A percentile compares a stretch with the other conserved stretches of the same genome.
Conservation (phyloP, 2,113 vertebrate genomes). For the Plectropomus leopardus region DNA sequence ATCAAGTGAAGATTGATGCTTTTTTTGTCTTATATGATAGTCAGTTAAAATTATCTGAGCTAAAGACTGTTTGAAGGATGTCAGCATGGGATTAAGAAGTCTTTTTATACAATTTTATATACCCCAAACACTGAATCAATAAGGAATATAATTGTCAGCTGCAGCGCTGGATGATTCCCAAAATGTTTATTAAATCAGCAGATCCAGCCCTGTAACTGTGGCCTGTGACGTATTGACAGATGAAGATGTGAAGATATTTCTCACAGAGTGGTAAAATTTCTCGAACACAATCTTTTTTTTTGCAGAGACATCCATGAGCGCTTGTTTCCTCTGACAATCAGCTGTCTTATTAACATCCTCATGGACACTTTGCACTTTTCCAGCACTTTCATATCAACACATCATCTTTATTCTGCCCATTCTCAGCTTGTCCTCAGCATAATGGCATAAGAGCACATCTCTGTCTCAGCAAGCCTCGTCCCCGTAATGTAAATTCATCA, state of each 20-base stretch:
- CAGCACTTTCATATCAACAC: constrained; percentile 16
- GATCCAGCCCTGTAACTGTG: neutral
- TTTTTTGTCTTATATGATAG: neutral
- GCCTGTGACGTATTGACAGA: neutral
- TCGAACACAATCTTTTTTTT: neutral
- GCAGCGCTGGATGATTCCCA: neutral
- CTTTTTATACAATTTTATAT: neutral
- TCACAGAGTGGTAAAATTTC: constrained; percentile 8
- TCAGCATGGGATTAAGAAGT: neutral
- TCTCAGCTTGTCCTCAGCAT: constrained; percentile 13
- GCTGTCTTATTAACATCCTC: constrained; percentile 8
- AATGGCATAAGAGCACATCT: constrained; percentile 17
- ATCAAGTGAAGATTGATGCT: neutral
- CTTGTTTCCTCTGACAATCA: constrained; percentile 8
- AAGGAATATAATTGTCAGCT: neutral
- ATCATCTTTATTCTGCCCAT: constrained; percentile 32
- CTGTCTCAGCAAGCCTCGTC: constrained; percentile 13
- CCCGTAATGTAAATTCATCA: constrained; percentile 52
- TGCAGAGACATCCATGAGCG: neutral
- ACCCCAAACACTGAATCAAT: neutral
- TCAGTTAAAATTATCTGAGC: neutral
- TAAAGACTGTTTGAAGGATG: neutral
- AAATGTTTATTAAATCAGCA: neutral
- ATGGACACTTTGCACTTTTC: constrained; percentile 29
- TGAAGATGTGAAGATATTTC: neutral